These are phyloP conservation scores for Fukomys damarensis DNA, from an alignment of 2,113 vertebrate genomes.

Conservation along the genomic window DNA sequence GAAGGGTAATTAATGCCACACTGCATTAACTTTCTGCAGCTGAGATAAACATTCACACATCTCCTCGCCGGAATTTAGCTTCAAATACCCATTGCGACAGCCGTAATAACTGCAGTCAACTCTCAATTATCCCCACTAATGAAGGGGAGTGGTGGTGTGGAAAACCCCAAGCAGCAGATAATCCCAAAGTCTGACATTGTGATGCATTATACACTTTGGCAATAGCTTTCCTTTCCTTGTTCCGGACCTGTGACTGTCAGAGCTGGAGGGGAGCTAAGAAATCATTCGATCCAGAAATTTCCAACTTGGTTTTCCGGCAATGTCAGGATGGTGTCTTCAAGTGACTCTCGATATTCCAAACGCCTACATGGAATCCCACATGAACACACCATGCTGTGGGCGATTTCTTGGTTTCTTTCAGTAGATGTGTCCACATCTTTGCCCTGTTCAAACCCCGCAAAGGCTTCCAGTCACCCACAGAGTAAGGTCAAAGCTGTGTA, in stretches of 20 bases:
- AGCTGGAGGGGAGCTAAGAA: constrained; percentile 36
- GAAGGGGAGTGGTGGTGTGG: constrained; percentile 77
- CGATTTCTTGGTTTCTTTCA: neutral
- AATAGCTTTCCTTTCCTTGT: constrained; percentile 60
- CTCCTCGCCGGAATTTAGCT: constrained; percentile 73
- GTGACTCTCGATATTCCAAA: constrained; percentile 42
- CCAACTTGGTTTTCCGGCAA: constrained; percentile 18
- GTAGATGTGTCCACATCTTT: neutral
- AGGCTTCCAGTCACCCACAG: neutral
- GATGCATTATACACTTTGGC: constrained; percentile 54
- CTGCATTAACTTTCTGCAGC: constrained; percentile 84
- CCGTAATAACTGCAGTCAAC: constrained; percentile 72
- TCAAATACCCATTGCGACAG: constrained; percentile 74
- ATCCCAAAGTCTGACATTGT: constrained; percentile 72
- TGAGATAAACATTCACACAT: constrained; percentile 84
- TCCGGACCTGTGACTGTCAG: constrained; percentile 9
- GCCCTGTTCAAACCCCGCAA: neutral
- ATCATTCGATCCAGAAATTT: constrained; percentile 49
- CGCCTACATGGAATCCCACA: neutral
- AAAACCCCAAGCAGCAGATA: constrained; percentile 73
- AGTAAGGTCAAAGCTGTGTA: neutral
- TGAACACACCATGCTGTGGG: neutral
- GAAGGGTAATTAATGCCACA: constrained; percentile 86
- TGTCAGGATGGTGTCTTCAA: neutral
- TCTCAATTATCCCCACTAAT: constrained; percentile 81